Evolutionary conservation across 2,113 vertebrate species (phyloP).

Genomic region (Rutilus rutilus): DNA sequence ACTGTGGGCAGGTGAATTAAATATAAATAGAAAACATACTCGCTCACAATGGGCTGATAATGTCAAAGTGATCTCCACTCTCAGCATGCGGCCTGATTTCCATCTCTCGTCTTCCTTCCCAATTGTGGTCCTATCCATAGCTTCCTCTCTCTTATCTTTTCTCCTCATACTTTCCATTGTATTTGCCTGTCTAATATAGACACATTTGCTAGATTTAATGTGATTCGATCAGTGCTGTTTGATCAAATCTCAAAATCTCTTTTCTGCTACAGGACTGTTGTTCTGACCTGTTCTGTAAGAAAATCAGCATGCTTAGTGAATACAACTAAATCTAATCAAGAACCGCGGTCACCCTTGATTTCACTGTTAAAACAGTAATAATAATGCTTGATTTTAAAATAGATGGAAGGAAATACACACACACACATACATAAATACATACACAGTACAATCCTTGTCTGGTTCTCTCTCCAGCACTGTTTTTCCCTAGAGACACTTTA

Average conservation of each 20-base stretch:
- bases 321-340: background rate
- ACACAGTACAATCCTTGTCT: background rate
- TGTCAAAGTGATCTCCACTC: background rate
- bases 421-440: background rate
- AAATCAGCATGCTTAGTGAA: background rate
- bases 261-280: background rate
- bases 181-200: conserved; percentile 11
- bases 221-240: background rate
- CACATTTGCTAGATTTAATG: background rate
- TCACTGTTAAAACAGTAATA: background rate
- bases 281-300: conserved; percentile 15
- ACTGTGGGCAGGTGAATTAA: conserved; percentile 16
- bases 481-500: background rate
- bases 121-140: background rate
- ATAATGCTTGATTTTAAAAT: conserved; percentile 6
- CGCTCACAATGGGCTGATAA: background rate
- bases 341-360: background rate
- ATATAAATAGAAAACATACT: background rate
- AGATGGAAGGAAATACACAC: background rate
- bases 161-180: background rate
- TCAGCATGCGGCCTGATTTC: background rate
- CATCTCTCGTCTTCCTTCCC: background rate
- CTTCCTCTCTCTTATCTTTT: conserved; percentile 5
- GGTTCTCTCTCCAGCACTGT: background rate
- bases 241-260: conserved; percentile 5